Percentiles rank a stretch among this genome's conserved stretches.
These are phyloP conservation scores for Halocynthia aurantium DNA, from an alignment of 23 tunicate species.

Conservation along the genomic window DNA sequence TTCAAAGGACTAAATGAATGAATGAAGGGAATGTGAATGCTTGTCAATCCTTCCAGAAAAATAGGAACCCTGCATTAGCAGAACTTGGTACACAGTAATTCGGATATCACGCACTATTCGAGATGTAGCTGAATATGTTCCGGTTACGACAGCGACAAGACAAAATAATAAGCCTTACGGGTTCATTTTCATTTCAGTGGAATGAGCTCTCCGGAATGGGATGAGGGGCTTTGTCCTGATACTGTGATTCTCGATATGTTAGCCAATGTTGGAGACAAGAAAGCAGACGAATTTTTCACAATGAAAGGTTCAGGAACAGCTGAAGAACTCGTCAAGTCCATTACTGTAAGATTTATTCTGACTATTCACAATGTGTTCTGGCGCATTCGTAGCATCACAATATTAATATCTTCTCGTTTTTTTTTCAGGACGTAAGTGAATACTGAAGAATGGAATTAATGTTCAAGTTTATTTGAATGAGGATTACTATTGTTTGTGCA, in stretches of 20 bases:
- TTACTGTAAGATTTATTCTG: constrained; percentile 41
- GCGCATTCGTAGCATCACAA: not conserved
- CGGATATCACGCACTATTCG: too few relatives aligned
- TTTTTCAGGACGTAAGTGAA: constrained; percentile 7
- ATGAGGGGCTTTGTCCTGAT: constrained; percentile 88
- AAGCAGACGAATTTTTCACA: constrained; percentile 35
- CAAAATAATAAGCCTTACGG: too few relatives aligned
- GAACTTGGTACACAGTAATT: too few relatives aligned
- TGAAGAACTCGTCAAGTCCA: constrained; percentile 34
- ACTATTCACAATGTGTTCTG: not conserved
- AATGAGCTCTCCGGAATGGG: constrained; percentile 30
- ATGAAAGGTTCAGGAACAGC: constrained; percentile 47
- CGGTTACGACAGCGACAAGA: too few relatives aligned
- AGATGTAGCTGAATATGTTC: too few relatives aligned
- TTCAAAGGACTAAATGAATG: too few relatives aligned
- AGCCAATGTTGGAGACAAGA: constrained; percentile 36
- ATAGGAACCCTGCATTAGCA: too few relatives aligned
- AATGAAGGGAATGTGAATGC: too few relatives aligned
- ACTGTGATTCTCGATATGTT: constrained; percentile 49
- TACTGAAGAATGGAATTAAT: not conserved
- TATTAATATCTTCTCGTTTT: not conserved
- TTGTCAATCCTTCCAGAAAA: too few relatives aligned
- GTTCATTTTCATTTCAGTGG: not conserved
- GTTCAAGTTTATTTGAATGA: not conserved
- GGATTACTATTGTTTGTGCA: too few relatives aligned